Evolutionary conservation across 2,888 invertebrate species (phyloP).

Genomic region (Apamea monoglypha): DNA sequence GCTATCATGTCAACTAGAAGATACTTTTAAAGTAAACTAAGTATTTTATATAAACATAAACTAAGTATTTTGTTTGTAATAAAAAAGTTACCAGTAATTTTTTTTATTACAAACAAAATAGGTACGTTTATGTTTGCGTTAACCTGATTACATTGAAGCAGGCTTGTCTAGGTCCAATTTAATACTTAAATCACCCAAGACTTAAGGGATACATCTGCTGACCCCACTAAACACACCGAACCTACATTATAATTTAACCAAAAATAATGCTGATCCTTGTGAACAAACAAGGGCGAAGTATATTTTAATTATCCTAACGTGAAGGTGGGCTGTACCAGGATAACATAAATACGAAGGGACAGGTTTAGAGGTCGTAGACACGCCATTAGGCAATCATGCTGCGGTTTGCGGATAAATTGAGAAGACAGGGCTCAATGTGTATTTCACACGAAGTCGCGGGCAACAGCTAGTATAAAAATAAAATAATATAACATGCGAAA

Average conservation of each 20-base stretch:
- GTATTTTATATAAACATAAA: too few species aligned
- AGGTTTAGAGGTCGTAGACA: constrained; percentile 36
- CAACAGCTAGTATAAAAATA: not conserved
- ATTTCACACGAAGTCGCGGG: not conserved
- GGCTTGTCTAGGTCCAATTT: not conserved
- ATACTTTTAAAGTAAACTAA: not conserved
- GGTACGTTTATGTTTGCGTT: not conserved
- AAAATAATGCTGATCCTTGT: constrained; percentile 50
- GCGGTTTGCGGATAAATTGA: constrained; percentile 38
- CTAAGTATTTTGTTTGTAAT: too few species aligned
- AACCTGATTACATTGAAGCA: not conserved
- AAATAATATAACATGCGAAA: not conserved
- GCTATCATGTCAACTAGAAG: not conserved
- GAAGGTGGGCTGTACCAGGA: constrained; percentile 38
- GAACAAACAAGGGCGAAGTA: constrained; percentile 23
- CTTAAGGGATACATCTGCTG: not conserved
- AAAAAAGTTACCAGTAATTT: too few species aligned
- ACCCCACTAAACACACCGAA: constrained; percentile 10
- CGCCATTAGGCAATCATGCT: constrained; percentile 51
- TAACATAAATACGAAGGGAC: constrained; percentile 52
- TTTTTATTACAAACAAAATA: not conserved
- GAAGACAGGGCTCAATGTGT: constrained; percentile 12
- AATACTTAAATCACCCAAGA: constrained; percentile 2
- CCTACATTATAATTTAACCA: constrained; percentile 42
- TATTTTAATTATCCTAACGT: constrained; percentile 49